These are phyloP conservation scores for Colaptes auratus DNA, from an alignment of 2,113 vertebrate species.

Conservation along the genomic window DNA sequence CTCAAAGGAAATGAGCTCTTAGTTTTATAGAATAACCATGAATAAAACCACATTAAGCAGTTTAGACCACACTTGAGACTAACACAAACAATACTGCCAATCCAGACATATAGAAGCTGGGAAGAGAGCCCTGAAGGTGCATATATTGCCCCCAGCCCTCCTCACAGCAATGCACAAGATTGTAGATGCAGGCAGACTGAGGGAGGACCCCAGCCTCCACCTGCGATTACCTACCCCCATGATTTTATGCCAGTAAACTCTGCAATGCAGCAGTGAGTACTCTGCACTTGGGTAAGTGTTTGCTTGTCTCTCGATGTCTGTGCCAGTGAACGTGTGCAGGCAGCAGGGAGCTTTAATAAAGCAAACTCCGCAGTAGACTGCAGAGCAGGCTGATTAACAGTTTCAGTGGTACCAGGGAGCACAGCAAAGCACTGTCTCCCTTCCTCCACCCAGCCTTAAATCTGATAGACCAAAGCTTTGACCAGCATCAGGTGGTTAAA, in stretches of 20 bases:
- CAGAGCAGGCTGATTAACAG: constrained; percentile 64
- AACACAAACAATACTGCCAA: neutral
- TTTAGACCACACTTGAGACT: neutral
- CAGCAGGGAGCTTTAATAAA: constrained; percentile 70
- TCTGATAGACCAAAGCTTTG: constrained; percentile 6
- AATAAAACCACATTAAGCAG: neutral
- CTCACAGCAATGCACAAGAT: neutral
- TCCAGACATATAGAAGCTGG: neutral
- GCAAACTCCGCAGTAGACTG: constrained; percentile 65
- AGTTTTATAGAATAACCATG: neutral
- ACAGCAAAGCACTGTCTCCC: neutral
- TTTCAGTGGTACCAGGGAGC: neutral
- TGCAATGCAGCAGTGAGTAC: constrained; percentile 68
- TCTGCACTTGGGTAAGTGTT: constrained; percentile 54
- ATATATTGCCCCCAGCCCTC: neutral
- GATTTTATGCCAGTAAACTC: constrained; percentile 46
- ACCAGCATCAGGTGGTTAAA: constrained; percentile 66
- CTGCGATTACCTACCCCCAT: constrained; percentile 44
- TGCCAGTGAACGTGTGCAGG: constrained; percentile 65
- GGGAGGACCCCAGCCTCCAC: constrained; percentile 25
- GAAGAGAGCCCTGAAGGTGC: neutral
- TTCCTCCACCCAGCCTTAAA: constrained; percentile 10
- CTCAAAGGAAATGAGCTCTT: constrained; percentile 20
- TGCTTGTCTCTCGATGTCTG: constrained; percentile 47
- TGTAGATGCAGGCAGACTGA: neutral